phyloP scores from a whole-genome alignment of 2,888 invertebrate genomes.

The Myathropa florea region DNA sequence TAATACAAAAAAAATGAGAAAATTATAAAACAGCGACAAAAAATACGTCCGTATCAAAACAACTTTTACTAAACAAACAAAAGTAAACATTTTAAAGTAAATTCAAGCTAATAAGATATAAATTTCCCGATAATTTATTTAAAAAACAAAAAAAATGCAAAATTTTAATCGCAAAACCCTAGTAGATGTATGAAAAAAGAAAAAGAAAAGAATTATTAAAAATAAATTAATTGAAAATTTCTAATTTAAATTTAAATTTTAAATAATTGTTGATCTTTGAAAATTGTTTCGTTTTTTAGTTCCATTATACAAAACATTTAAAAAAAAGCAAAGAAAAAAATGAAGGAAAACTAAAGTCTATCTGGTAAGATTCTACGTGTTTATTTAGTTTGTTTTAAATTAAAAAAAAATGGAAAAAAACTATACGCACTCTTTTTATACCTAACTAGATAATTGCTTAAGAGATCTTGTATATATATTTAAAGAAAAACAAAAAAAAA shows the following conservation, averaged over 20 bases:
- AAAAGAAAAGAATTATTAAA: constrained; percentile 13
- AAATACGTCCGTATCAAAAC: constrained; percentile 50
- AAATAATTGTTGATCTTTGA: constrained; percentile 65
- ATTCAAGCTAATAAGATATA: constrained; percentile 39
- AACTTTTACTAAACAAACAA: constrained; percentile 23
- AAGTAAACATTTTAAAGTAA: neutral
- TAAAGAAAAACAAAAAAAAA: constrained; percentile 46
- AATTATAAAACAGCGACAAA: constrained; percentile 34
- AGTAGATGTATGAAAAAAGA: constrained; percentile 27
- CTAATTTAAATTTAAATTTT: constrained; percentile 41
- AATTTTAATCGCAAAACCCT: constrained; percentile 42
- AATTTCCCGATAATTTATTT: constrained; percentile 61
- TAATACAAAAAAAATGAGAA: neutral
- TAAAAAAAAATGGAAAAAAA: constrained; percentile 34
- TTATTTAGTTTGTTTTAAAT: constrained; percentile 47
- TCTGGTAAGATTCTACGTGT: constrained; percentile 50
- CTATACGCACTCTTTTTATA: constrained; percentile 63
- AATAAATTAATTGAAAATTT: constrained; percentile 45
- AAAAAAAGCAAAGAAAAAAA: constrained; percentile 17
- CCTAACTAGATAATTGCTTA: constrained; percentile 69
- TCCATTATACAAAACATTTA: constrained; percentile 34
- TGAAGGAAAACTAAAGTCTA: constrained; percentile 11
- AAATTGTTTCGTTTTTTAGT: constrained; percentile 62
- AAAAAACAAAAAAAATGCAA: constrained; percentile 9
- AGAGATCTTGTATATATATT: constrained; percentile 68